Evolutionary conservation across 2,797 vertebrate genomes (phyloP).

Genomic region (Sarcophilus harrisii): DNA sequence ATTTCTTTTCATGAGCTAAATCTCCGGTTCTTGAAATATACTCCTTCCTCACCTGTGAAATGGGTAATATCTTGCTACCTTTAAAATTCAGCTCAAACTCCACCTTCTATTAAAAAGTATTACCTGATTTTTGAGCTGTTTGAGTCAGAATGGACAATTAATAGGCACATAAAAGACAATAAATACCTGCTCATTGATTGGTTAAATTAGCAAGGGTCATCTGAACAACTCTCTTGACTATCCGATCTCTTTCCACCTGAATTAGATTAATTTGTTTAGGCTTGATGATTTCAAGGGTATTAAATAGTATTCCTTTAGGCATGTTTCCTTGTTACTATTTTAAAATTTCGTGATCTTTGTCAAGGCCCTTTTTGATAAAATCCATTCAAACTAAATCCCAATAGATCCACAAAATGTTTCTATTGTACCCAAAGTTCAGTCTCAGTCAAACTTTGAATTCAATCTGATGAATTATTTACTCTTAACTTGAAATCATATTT

Average conservation of each 20-base stretch:
- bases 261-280: not conserved
- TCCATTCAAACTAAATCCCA: not conserved
- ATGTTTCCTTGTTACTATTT: not conserved
- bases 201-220: not conserved
- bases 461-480: not conserved
- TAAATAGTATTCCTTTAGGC: not conserved
- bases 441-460: not conserved
- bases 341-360: not conserved
- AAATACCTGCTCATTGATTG: not conserved
- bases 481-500: not conserved
- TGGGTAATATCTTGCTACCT: not conserved
- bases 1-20: not conserved
- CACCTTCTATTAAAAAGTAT: not conserved
- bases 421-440: not conserved
- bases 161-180: not conserved
- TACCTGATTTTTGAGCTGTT: not conserved
- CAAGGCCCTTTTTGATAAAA: not conserved
- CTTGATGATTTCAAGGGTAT: not conserved
- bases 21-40: not conserved
- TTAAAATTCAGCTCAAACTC: not conserved
- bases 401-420: not conserved
- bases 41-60: not conserved
- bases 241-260: not conserved
- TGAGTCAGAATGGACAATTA: not conserved
- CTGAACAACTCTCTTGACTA: not conserved